A percentile compares a stretch with the other conserved stretches of the same genome.
phyloP scores from a whole-genome alignment of 2,888 invertebrate genomes.

The Metalampra italica region DNA sequence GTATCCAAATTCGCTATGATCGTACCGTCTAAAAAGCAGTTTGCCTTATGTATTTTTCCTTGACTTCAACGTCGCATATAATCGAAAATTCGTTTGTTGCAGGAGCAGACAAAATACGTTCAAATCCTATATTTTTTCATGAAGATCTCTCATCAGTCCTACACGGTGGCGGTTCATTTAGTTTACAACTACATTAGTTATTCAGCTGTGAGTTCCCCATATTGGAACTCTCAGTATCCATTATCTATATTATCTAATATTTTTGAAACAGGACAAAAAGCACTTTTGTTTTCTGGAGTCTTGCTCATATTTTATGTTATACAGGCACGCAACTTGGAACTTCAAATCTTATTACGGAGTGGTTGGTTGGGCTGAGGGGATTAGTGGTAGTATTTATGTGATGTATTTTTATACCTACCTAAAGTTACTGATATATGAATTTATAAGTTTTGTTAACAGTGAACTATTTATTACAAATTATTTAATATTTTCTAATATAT shows the following conservation, averaged over 20 bases:
- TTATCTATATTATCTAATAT: background rate
- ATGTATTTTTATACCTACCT: constrained; percentile 1
- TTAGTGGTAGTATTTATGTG: background rate
- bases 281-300: too few species aligned
- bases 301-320: too few species aligned
- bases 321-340: too few species aligned
- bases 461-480: too few species aligned
- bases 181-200: background rate
- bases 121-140: constrained; percentile 3
- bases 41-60: too few species aligned
- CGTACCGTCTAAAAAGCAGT: too few species aligned
- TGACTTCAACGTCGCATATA: background rate
- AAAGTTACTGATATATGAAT: background rate
- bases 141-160: constrained; percentile 5
- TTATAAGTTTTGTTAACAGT: too few species aligned
- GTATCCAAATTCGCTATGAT: too few species aligned
- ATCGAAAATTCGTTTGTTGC: background rate
- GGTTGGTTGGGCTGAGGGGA: background rate
- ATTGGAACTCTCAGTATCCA: background rate
- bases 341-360: too few species aligned
- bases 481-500: too few species aligned
- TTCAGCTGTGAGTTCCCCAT: background rate
- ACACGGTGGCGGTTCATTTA: constrained; percentile 6
- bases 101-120: background rate
- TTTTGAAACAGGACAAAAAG: background rate